Percentiles rank a stretch among this genome's conserved stretches.
These are phyloP conservation scores for Eunapius fragilis DNA, from an alignment of 37 sponge, comb jelly and placozoan genomes.

Conservation along the genomic window DNA sequence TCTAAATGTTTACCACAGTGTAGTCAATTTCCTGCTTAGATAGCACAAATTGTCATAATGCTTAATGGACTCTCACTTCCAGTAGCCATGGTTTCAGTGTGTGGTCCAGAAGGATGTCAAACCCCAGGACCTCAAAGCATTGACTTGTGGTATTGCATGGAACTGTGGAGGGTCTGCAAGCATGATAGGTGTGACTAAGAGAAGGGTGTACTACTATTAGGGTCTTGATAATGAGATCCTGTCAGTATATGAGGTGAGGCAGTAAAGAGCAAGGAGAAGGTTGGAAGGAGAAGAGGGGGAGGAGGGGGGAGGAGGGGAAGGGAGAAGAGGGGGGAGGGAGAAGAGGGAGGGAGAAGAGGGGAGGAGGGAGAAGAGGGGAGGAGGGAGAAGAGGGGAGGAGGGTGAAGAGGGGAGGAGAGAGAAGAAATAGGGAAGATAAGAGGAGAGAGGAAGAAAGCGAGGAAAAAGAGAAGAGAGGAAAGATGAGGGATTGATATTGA, in stretches of 20 bases:
- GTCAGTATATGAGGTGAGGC: background rate
- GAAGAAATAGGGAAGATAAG: too few relatives aligned
- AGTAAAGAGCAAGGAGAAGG: background rate
- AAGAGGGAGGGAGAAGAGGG: too few relatives aligned
- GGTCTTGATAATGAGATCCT: constrained; percentile 91
- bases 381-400: too few relatives aligned
- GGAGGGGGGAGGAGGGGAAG: background rate
- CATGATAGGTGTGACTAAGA: constrained; percentile 76
- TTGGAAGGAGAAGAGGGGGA: background rate
- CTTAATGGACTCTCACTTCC: constrained; percentile 58
- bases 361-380: too few relatives aligned
- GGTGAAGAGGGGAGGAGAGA: too few relatives aligned
- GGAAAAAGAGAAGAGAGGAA: too few relatives aligned
- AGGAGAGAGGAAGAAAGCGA: background rate
- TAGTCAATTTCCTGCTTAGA: too few relatives aligned
- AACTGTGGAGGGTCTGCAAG: constrained; percentile 69
- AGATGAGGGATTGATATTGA: too few relatives aligned
- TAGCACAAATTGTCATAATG: background rate
- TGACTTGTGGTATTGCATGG: constrained; percentile 40
- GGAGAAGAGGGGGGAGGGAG: too few relatives aligned
- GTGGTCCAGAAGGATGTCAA: constrained; percentile 85
- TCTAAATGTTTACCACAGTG: too few relatives aligned
- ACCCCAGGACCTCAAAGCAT: constrained; percentile 91
- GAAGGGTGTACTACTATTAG: constrained; percentile 77
- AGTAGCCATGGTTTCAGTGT: constrained; percentile 84